Base-by-base conservation (phyloP, 2,888 invertebrate species). In the Nephrotoma guestfalica region DNA sequence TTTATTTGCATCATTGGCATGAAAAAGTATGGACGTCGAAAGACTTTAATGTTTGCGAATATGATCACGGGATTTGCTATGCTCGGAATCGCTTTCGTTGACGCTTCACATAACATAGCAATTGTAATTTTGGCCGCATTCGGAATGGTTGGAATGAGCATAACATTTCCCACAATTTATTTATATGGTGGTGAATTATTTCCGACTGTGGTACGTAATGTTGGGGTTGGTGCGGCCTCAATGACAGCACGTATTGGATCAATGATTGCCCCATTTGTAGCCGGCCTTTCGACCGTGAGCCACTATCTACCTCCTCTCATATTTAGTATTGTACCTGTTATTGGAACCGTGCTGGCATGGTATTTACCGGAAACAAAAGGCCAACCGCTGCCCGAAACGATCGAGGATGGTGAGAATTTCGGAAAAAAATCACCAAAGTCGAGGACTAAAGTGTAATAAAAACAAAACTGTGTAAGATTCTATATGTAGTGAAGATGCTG, bases 161-260 rank as follows among this genome's bases (percentile, higher is more conserved):
- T 97, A 83, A 94, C 95, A 0, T 98, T 97, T 90, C 96, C 97
- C 1, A 96, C 96, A 1, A 96, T 96, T 6, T 98, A 97, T 90
- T 93, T 98, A n/a, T 98, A 96, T 90, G 96, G 96, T 0, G 96
- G 97, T 0, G 98, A 98, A 91, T 90, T 97, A 13, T 97, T 97
- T 90, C 98, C 98, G 0, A 98, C 98, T 0, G 95, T 97, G 1
- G 95, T 97, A 0, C 93, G 98, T 43, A 97, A 97, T 89, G 95
- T 96, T 51, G 97, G 97, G 0, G 94, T 98, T 87, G 98, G 98
- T 0, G 92, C 96, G 2, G 95, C 96, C 41, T 97, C 97, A 0
- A 96, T 97, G 92, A 94, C 95, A 87, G 97, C 97, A 0, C 93
- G 97, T 89, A 92, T 97, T 87, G 98, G 98, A 6, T 97, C 97